Base-by-base conservation (phyloP, 2,113 vertebrate species). In the Dipodomys stephensi region DNA sequence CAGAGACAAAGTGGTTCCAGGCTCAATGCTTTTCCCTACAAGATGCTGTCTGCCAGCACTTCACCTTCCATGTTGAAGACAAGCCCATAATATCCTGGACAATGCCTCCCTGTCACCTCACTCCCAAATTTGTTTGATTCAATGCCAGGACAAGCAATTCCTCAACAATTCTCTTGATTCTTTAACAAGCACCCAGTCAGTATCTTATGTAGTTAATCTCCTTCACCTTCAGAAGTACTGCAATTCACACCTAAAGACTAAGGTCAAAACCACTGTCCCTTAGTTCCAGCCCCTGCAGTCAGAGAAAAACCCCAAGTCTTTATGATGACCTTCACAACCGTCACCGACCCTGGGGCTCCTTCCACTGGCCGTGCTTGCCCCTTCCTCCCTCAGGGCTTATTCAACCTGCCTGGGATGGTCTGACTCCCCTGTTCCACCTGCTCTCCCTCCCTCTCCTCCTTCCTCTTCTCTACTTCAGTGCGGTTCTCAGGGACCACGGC, bases 21-120 rank as follows among this genome's bases (percentile, higher is more conserved):
- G 64, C 9, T 11, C 28, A 0, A 0, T 1, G 35, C n/a, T 69
- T 16, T 60, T 11, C 0, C 30, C 5, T 11, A 30, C 1, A 2
- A 35, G 46, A 19, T 19, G 83, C 60, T 62, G 18, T 25, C 83
- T 35, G 72, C 11, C 64, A 6, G 0, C 32, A 65, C 11, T 6
- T 67, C 4, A 32, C 22, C 16, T 22, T 72, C 19, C 23, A 27
- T 19, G 78, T 44, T 1, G n/a, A 62, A 83, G 64, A 30, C 15
- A 23, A 19, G 2, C 13, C 49, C 4, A 35, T 49, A 25, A 68
- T 12, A 30, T 0, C 64, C 20, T 15, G 49, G 22, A 85, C 79
- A 44, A 19, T 1, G 65, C 32, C 32, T 18, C 44, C 18, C 30
- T 19, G 22, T 27, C 20, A 65, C 78, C 78, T 9, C 6, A 4